Evolutionary conservation across 2,797 vertebrate genomes (phyloP).

Genomic region (Danio aesculapii): DNA sequence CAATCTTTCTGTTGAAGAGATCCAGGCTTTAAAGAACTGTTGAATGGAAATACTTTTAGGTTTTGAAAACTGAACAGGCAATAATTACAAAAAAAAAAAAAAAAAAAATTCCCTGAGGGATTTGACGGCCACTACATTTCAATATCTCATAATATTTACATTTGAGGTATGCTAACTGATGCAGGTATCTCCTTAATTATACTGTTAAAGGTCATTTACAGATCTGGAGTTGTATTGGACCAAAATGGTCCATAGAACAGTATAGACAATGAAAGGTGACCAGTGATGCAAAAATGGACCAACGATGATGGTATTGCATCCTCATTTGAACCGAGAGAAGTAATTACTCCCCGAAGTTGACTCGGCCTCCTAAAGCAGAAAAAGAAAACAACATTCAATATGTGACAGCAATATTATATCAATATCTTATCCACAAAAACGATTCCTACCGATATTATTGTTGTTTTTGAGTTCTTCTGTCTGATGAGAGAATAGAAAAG

Average conservation of each 20-base stretch:
- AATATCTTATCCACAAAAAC: background rate
- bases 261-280: constrained; percentile 32
- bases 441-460: constrained; percentile 71
- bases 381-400: background rate
- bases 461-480: constrained; percentile 76
- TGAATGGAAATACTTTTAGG: constrained; percentile 41
- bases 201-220: constrained; percentile 48
- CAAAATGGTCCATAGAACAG: constrained; percentile 31
- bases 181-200: constrained; percentile 59
- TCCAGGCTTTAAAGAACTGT: constrained; percentile 17
- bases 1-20: constrained; percentile 21
- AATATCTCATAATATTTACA: constrained; percentile 68
- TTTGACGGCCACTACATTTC: constrained; percentile 73
- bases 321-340: constrained; percentile 16
- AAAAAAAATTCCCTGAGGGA: constrained; percentile 77
- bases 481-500: constrained; percentile 61
- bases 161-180: constrained; percentile 68
- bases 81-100: constrained; percentile 18
- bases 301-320: constrained; percentile 15
- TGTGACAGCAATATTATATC: background rate
- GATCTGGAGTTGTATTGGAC: constrained; percentile 24
- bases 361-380: constrained; percentile 17
- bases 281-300: constrained; percentile 25
- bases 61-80: constrained; percentile 57
- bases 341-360: background rate